phyloP scores from a whole-genome alignment of 2,888 invertebrate genomes.

The Coleophora flavipennella region DNA sequence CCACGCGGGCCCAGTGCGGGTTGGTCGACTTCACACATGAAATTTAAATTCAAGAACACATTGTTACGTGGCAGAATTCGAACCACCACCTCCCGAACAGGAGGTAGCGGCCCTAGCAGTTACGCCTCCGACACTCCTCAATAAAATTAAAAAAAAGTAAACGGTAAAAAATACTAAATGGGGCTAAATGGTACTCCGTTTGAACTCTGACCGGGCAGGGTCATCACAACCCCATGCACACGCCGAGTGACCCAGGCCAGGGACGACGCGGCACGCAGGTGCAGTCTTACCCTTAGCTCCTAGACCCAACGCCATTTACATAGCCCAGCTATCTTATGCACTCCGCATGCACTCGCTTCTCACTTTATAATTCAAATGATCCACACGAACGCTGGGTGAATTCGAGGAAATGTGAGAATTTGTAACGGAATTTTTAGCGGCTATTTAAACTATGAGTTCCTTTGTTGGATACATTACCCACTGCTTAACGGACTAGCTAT shows the following conservation, averaged over 20 bases:
- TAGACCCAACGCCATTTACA: constrained; percentile 55
- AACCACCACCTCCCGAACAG: too few species aligned
- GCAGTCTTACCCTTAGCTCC: constrained; percentile 39
- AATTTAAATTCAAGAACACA: too few species aligned
- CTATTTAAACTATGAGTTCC: constrained; percentile 13
- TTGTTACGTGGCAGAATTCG: too few species aligned
- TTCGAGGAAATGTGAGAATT: constrained; percentile 64
- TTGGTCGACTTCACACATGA: too few species aligned
- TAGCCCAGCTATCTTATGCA: constrained; percentile 58
- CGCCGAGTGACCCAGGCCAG: constrained; percentile 6
- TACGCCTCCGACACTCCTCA: too few species aligned
- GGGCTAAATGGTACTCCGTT: constrained; percentile 12
- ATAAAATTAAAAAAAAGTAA: too few species aligned
- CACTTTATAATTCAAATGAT: constrained; percentile 70
- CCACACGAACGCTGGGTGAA: constrained; percentile 40
- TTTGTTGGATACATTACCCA: constrained; percentile 7
- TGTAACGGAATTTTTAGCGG: constrained; percentile 55
- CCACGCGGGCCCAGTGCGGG: too few species aligned
- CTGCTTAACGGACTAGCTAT: constrained; percentile 4
- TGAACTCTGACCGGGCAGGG: constrained; percentile 31
- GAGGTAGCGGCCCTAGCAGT: too few species aligned
- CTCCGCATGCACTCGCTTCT: constrained; percentile 58
- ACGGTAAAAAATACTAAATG: too few species aligned
- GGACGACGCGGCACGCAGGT: constrained; percentile 31
- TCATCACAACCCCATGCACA: constrained; percentile 11